Evolutionary conservation across 2,113 vertebrate species (phyloP).

Genomic region (Chitala chitala): DNA sequence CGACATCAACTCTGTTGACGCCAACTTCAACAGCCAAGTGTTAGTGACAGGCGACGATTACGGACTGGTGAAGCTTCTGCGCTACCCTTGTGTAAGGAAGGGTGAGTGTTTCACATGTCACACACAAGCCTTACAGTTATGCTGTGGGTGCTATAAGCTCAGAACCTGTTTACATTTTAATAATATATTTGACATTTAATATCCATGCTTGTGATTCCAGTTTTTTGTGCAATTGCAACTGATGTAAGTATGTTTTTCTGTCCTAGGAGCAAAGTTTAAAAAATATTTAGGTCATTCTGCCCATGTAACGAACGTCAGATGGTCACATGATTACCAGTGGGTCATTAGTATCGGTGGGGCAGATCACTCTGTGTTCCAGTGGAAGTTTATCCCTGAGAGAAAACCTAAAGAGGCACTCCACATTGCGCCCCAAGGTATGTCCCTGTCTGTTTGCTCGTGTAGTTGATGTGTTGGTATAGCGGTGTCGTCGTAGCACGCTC

Average conservation of each 20-base stretch:
- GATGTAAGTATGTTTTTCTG: constrained; percentile 28
- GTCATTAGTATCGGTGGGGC: constrained; percentile 94
- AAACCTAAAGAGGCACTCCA: constrained; percentile 89
- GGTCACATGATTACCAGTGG: constrained; percentile 98
- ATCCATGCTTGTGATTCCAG: neutral
- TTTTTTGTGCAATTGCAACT: neutral
- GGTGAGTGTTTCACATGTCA: constrained; percentile 57
- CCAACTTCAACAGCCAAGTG: constrained; percentile 90
- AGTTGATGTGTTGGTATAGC: neutral
- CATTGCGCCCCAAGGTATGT: constrained; percentile 85
- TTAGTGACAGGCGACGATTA: constrained; percentile 95
- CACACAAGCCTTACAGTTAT: neutral
- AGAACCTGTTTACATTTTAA: neutral
- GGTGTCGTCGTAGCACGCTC: neutral
- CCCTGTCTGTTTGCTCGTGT: neutral
- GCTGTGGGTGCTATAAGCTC: no score
- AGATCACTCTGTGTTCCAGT: constrained; percentile 98
- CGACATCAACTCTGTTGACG: constrained; percentile 95
- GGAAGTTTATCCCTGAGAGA: constrained; percentile 93
- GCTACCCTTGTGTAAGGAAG: constrained; percentile 93
- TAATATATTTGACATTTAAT: neutral
- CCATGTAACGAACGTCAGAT: constrained; percentile 90
- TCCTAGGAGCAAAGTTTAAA: constrained; percentile 91
- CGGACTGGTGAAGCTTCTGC: constrained; percentile 89
- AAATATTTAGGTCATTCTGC: constrained; percentile 97